Evolutionary conservation across 2,888 invertebrate species (phyloP).

Genomic region (Drosophila stalkeri): DNA sequence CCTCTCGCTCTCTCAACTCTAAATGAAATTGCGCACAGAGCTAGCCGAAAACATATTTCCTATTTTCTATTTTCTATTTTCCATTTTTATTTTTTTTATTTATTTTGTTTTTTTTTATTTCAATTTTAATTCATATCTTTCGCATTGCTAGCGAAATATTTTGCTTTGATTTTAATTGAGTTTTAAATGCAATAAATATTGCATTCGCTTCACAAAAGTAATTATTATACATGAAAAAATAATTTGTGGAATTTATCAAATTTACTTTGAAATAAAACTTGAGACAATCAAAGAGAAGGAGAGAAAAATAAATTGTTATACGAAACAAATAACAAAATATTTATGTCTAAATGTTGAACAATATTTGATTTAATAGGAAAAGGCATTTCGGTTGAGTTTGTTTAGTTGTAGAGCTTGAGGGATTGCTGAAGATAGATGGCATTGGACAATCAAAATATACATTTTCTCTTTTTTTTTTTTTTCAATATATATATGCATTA

Average conservation of each 20-base stretch:
- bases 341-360: background rate
- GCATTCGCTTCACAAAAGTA: background rate
- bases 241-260: background rate
- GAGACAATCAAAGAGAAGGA: background rate
- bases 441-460: too few relatives aligned
- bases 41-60: background rate
- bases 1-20: too few relatives aligned
- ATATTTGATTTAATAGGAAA: background rate
- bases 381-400: too few relatives aligned
- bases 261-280: background rate
- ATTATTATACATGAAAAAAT: background rate
- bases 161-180: constrained; percentile 4
- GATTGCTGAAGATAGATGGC: too few relatives aligned
- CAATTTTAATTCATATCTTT: background rate
- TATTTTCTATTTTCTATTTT: background rate
- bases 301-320: background rate
- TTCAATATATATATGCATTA: too few relatives aligned
- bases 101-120: background rate
- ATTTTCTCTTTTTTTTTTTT: too few relatives aligned
- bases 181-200: constrained; percentile 8
- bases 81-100: background rate
- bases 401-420: too few relatives aligned
- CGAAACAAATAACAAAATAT: background rate
- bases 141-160: background rate
- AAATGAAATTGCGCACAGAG: background rate